Evolutionary conservation across 2,888 invertebrate genomes (phyloP).

Genomic region (Gastrophysa polygoni): DNA sequence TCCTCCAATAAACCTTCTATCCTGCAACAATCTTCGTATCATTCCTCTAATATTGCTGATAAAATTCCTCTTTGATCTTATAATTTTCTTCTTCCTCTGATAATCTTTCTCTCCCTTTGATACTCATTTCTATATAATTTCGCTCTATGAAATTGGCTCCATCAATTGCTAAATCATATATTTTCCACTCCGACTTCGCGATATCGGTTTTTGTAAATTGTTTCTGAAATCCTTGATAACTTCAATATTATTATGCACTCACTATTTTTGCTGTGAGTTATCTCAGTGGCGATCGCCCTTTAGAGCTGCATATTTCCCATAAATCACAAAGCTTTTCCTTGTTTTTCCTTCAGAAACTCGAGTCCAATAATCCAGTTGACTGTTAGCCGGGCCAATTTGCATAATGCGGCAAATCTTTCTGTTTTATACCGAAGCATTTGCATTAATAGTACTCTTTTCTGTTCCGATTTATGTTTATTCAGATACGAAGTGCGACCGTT

Average conservation of each 20-base stretch:
- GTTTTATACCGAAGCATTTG: constrained; percentile 19
- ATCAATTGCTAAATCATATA: too few species aligned
- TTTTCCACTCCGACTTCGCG: too few species aligned
- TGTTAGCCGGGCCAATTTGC: constrained; percentile 22
- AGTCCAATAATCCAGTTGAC: constrained; percentile 24
- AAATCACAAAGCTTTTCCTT: constrained; percentile 20
- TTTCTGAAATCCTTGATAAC: background rate
- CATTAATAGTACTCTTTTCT: constrained; percentile 19
- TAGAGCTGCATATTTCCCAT: constrained; percentile 17
- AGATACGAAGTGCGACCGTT: background rate
- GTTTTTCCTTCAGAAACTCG: constrained; percentile 16
- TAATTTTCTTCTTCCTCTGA: too few species aligned
- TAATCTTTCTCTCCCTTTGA: too few species aligned
- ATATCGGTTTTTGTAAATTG: background rate
- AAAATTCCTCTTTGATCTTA: too few species aligned
- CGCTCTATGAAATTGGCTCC: too few species aligned
- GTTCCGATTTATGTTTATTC: constrained; percentile 18
- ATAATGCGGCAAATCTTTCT: constrained; percentile 28
- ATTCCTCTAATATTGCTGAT: too few species aligned
- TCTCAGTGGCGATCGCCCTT: constrained; percentile 9
- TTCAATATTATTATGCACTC: too few species aligned
- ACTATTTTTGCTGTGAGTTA: background rate
- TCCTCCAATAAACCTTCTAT: too few species aligned
- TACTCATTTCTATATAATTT: too few species aligned
- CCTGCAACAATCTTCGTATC: too few species aligned